Conservation (phyloP, 2,113 vertebrate species). For the Apteryx mantelli region DNA sequence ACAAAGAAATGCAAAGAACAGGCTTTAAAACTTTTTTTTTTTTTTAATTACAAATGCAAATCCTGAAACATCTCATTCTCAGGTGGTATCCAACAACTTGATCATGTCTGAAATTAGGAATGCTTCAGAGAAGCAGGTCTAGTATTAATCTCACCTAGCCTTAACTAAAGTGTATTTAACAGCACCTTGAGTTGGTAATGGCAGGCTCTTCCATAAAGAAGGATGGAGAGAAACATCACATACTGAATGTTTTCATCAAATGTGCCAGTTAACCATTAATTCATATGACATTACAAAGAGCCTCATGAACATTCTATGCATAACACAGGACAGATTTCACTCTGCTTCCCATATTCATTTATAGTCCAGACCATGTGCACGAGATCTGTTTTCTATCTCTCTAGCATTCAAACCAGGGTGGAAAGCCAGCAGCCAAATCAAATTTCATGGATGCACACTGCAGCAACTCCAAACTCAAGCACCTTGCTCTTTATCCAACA, state of each 20-base stretch:
- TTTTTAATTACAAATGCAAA: constrained; percentile 31
- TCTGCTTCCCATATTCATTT: not conserved
- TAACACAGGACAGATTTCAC: not conserved
- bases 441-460: not conserved
- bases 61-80: not conserved
- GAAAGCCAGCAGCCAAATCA: not conserved
- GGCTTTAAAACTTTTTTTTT: not conserved
- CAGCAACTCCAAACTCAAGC: not conserved
- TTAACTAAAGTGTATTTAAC: not conserved
- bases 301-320: not conserved
- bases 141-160: not conserved
- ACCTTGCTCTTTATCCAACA: not conserved
- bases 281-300: not conserved
- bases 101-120: not conserved
- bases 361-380: not conserved
- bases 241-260: not conserved
- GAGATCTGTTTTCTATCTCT: not conserved
- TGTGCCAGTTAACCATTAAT: not conserved
- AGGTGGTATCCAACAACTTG: not conserved
- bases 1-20: constrained; percentile 48
- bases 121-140: not conserved
- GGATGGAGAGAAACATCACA: not conserved
- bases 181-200: not conserved
- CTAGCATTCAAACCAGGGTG: not conserved
- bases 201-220: not conserved